These are phyloP conservation scores for Hetaerina americana DNA, from an alignment of 1,140 invertebrate species.

Conservation along the genomic window DNA sequence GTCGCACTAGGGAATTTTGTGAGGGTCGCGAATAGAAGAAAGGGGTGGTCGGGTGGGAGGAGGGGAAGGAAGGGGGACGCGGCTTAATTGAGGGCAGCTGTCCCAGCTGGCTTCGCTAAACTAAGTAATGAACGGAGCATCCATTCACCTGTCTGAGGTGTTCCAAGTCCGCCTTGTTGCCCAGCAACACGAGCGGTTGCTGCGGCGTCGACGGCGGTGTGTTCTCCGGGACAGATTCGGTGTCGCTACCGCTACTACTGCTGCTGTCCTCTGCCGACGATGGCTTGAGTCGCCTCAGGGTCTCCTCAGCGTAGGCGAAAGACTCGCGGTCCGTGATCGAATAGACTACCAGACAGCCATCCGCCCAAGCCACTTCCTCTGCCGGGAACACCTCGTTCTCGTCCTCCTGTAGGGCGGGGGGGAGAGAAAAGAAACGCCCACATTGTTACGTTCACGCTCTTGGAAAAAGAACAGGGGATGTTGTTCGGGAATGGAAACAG, in stretches of 20 bases:
- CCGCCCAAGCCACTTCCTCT: slow-evolving; percentile 56
- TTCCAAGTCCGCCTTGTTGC: slow-evolving; percentile 63
- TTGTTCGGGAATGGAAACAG: too few species aligned
- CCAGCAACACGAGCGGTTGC: slow-evolving; percentile 48
- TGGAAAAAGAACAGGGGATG: too few species aligned
- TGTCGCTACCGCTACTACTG: not conserved
- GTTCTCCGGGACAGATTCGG: slow-evolving; percentile 14
- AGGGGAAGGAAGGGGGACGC: too few species aligned
- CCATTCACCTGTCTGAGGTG: slow-evolving; percentile 53
- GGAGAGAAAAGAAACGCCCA: too few species aligned
- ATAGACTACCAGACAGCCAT: slow-evolving; percentile 65
- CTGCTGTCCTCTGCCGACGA: too few species aligned
- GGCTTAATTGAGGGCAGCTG: too few species aligned
- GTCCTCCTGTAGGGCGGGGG: not conserved
- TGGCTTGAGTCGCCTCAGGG: slow-evolving; percentile 37
- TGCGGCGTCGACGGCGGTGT: slow-evolving; percentile 29
- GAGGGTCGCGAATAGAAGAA: too few species aligned
- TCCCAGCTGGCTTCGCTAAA: too few species aligned
- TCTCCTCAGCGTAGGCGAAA: slow-evolving; percentile 50
- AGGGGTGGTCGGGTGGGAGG: too few species aligned
- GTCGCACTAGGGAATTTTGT: too few species aligned
- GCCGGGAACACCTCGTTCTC: slow-evolving; percentile 24
- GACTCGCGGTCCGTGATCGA: slow-evolving; percentile 58
- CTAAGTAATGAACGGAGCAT: too few species aligned
- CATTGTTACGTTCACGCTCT: too few species aligned